These are phyloP conservation scores for Ctenopoma multispine DNA, from an alignment of 2,797 vertebrate genomes.

Conservation along the genomic window DNA sequence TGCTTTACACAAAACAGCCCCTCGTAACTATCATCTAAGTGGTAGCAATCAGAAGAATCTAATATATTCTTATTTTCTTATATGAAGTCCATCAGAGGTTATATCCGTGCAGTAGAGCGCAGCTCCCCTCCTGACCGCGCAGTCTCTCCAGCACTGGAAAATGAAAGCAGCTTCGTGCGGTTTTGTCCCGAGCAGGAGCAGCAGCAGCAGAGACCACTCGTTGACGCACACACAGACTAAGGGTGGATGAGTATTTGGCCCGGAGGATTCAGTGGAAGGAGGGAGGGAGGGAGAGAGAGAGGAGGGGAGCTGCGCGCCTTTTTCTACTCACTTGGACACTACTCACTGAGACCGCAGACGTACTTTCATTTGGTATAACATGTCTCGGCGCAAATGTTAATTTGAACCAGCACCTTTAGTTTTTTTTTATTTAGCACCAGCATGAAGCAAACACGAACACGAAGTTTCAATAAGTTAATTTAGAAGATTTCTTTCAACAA, in stretches of 20 bases:
- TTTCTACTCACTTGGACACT: slow-evolving; percentile 37
- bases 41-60: not conserved
- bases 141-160: slow-evolving; percentile 49
- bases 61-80: slow-evolving; percentile 15
- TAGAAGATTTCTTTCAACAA: too few species aligned
- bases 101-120: slow-evolving; percentile 39
- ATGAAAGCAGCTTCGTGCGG: slow-evolving; percentile 67
- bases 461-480: not conserved
- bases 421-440: not conserved
- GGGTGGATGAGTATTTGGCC: slow-evolving; percentile 51
- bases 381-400: not conserved
- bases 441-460: not conserved
- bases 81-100: slow-evolving; percentile 43
- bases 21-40: slow-evolving; percentile 11
- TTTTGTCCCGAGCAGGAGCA: slow-evolving; percentile 62
- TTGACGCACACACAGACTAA: slow-evolving; percentile 45
- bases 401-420: not conserved
- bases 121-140: slow-evolving; percentile 32
- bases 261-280: slow-evolving; percentile 15
- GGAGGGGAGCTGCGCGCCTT: slow-evolving; percentile 11
- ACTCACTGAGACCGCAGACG: slow-evolving; percentile 13
- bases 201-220: slow-evolving; percentile 42
- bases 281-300: not conserved
- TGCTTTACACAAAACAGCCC: not conserved
- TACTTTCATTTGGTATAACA: slow-evolving; percentile 1